phyloP scores from a whole-genome alignment of 1,140 invertebrate genomes.

The Pantala flavescens region DNA sequence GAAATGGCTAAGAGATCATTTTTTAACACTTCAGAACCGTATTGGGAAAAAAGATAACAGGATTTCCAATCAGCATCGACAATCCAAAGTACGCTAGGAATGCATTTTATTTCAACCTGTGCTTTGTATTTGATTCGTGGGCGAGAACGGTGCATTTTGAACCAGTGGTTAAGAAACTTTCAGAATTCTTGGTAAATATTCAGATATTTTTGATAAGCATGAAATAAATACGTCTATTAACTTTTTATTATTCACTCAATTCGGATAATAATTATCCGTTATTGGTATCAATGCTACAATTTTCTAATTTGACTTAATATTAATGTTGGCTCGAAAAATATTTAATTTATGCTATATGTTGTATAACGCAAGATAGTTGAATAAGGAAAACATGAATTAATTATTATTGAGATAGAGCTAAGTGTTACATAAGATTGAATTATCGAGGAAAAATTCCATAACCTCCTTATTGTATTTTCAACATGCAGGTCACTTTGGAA shows the following conservation, averaged over 20 bases:
- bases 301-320: too few relatives aligned
- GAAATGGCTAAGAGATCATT: background rate
- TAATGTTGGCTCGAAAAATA: too few relatives aligned
- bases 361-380: too few relatives aligned
- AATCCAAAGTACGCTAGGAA: conserved; percentile 86
- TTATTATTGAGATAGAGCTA: too few relatives aligned
- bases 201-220: conserved; percentile 22
- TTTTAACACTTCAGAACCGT: conserved; percentile 50
- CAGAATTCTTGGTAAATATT: conserved; percentile 69
- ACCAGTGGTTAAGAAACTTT: conserved; percentile 83
- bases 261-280: too few relatives aligned
- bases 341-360: too few relatives aligned
- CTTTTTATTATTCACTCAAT: conserved; percentile 2
- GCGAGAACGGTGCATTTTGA: conserved; percentile 86
- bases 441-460: too few relatives aligned
- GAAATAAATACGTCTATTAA: too few relatives aligned
- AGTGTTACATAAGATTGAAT: too few relatives aligned
- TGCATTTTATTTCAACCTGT: conserved; percentile 89
- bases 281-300: background rate
- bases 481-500: conserved; percentile 60
- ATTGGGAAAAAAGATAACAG: conserved; percentile 77
- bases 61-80: conserved; percentile 84
- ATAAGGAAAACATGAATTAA: too few relatives aligned
- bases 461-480: too few relatives aligned
- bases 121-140: conserved; percentile 85